A percentile compares a stretch with the other conserved stretches of the same genome.
These are phyloP conservation scores for Haliclystus octoradiatus DNA, from an alignment of 30 jellyfish, hydroid and myxozoan species.

Conservation along the genomic window DNA sequence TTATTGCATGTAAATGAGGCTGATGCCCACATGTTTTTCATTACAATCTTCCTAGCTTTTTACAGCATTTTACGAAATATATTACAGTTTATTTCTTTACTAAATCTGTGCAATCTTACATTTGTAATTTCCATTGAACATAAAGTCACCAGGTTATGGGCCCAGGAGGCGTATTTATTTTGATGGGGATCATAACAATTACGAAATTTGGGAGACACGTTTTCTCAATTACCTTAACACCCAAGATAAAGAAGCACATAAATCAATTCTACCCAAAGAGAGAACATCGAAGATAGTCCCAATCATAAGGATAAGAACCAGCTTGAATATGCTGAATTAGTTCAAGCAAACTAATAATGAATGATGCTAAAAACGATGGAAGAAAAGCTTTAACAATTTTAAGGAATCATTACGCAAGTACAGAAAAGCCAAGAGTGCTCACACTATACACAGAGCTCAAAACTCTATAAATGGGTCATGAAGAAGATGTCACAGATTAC, in stretches of 20 bases:
- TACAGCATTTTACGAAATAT: too few relatives aligned
- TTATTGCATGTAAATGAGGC: too few relatives aligned
- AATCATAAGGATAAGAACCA: conserved; percentile 20
- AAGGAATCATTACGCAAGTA: conserved; percentile 16
- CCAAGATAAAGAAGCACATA: conserved; percentile 5
- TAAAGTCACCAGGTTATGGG: conserved; percentile 22
- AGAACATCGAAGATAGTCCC: neutral
- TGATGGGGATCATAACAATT: conserved; percentile 19
- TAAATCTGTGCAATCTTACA: neutral
- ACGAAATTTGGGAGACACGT: conserved; percentile 33
- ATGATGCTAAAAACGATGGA: conserved; percentile 40
- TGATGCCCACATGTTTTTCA: too few relatives aligned
- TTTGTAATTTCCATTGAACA: neutral
- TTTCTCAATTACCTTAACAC: conserved; percentile 29
- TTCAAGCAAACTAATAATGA: conserved; percentile 33
- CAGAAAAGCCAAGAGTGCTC: conserved; percentile 32
- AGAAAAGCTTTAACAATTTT: conserved; percentile 5
- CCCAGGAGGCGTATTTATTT: conserved; percentile 33
- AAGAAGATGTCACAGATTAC: conserved; percentile 20
- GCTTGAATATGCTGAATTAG: conserved; percentile 36
- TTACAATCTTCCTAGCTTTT: too few relatives aligned
- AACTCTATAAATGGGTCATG: conserved; percentile 6
- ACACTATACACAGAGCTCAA: conserved; percentile 37
- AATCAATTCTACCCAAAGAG: conserved; percentile 21
- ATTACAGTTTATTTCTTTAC: too few relatives aligned